Conservation (phyloP, 2,113 vertebrate species). For the Lathamus discolor region DNA sequence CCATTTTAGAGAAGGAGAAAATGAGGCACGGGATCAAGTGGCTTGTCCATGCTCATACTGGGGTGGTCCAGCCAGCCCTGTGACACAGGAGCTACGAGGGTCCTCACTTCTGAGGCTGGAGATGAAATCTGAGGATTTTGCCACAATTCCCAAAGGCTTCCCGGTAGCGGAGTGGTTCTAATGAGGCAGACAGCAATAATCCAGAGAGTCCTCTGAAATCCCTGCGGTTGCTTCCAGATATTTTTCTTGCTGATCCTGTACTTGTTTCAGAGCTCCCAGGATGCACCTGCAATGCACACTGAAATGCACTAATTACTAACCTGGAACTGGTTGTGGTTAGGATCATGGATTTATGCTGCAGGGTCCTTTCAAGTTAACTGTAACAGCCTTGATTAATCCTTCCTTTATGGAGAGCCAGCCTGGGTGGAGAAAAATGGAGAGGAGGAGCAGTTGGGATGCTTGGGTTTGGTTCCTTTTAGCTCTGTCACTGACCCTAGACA, state of each 20-base stretch:
- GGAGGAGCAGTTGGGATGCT: background rate
- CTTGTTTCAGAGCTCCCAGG: slow-evolving; percentile 19
- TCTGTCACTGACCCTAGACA: background rate
- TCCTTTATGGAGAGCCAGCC: background rate
- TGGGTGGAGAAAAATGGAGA: background rate
- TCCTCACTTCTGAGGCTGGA: background rate
- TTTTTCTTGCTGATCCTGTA: slow-evolving; percentile 31
- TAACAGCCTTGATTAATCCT: background rate
- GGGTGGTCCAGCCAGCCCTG: background rate
- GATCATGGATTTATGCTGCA: background rate
- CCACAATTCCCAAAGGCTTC: background rate
- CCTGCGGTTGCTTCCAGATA: background rate
- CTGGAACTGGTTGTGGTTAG: slow-evolving; percentile 9
- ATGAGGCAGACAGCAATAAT: background rate
- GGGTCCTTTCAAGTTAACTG: slow-evolving; percentile 3
- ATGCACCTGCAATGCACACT: background rate
- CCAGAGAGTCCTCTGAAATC: background rate
- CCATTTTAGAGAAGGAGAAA: background rate
- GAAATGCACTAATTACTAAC: slow-evolving; percentile 8
- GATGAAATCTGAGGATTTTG: background rate
- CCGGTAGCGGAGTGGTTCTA: background rate
- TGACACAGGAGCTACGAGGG: fast-evolving
- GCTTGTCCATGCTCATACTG: background rate
- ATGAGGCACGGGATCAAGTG: background rate
- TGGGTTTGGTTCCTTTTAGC: background rate